phyloP scores from a whole-genome alignment of 2,113 vertebrate genomes.

The Daubentonia madagascariensis region DNA sequence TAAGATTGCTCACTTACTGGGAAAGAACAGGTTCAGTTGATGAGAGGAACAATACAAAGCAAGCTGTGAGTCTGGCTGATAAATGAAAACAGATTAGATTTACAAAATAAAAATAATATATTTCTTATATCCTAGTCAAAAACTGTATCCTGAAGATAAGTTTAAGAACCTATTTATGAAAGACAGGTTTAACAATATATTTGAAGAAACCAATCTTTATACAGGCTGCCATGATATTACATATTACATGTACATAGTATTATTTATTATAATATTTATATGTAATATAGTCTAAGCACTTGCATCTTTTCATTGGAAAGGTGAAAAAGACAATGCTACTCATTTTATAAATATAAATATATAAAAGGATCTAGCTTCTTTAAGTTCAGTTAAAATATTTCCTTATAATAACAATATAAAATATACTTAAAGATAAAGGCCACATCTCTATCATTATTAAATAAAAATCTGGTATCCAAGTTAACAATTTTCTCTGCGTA shows the following conservation, averaged over 20 bases:
- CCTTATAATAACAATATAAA: conserved; percentile 31
- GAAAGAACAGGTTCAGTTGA: not conserved
- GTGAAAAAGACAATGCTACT: conserved; percentile 25
- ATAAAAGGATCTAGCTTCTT: conserved; percentile 37
- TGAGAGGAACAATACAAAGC: not conserved
- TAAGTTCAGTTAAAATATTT: conserved; percentile 42
- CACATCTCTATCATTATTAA: not conserved
- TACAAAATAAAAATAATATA: not conserved
- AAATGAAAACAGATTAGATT: conserved; percentile 30
- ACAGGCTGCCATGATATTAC: not conserved
- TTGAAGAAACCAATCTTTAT: not conserved
- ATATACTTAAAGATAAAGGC: not conserved
- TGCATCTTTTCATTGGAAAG: conserved; percentile 43
- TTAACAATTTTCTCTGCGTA: not conserved
- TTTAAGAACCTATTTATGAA: not conserved
- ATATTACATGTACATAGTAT: not conserved
- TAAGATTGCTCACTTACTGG: not conserved
- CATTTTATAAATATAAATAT: conserved; percentile 55
- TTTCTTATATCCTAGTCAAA: conserved; percentile 8
- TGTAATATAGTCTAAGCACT: not conserved
- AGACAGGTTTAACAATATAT: not conserved
- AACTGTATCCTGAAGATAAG: not conserved
- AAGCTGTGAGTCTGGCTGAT: not conserved
- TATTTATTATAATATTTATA: conserved; percentile 10
- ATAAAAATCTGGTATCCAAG: conserved; percentile 34